Base-by-base conservation (phyloP, 2,113 vertebrate species). In the Craseonycteris thonglongyai region DNA sequence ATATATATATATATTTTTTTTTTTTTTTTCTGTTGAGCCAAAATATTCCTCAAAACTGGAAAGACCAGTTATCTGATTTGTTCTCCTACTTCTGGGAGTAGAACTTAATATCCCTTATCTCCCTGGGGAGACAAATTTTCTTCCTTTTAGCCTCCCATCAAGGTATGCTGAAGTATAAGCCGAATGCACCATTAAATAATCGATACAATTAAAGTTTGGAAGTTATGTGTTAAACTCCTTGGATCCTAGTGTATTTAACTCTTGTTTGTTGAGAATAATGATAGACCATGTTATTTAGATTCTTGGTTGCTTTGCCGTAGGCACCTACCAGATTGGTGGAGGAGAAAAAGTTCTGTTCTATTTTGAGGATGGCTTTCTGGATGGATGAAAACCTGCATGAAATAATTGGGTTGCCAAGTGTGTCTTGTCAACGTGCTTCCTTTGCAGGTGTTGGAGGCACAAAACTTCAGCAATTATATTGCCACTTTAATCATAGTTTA, bases 331-430 rank as follows among this genome's bases (percentile, higher is more conserved):
- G 38, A 82, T 28, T 47, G 38, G 89, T 68, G 69, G 83, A 91
- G 79, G 56, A 91, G 75, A 75, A 49, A 72, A 72, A 85, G 18
- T 54, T 92, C 79, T 42, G 7, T 84, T 90, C 75, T 96, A 81
- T 93, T 96, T 94, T 93, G 89, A 92, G 93, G 78, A 47, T 15
- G 13, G 49, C 28, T 93, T 88, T 87, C 80, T 61, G 91, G 78
- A 80, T 91, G 72, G 69, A 49, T 89, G 81, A 80, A 86, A 93
- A 90, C 75, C 95, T 86, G 24, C 30, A 13, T 69, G 84, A 85
- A 92, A 91, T 96, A 83, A 97, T 98, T 98, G 98, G 96, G 90
- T 97, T 95, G 97, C 96, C 11, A 93, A 97, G 94, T 47, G 49
- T 75, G 91, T 96, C 49, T 94, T 85, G 87, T 90, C 63, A 81